Percentiles rank a stretch among this genome's conserved stretches.
Evolutionary conservation across 53 echinoderm and acorn worm genomes (phyloP).

Genomic region (Luidia sarsii): DNA sequence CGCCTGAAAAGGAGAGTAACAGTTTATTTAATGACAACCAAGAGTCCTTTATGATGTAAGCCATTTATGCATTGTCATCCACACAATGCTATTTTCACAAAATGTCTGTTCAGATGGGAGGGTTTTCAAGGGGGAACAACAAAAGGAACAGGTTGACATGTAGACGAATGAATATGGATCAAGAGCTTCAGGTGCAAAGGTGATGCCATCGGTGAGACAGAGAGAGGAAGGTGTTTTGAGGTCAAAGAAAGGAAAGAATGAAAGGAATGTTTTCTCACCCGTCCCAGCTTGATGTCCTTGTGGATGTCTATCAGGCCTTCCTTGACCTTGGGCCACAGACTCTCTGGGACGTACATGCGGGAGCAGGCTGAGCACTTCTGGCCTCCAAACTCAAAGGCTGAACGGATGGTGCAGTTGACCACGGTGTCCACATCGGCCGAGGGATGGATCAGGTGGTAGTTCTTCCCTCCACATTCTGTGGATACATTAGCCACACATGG

Average conservation of each 20-base stretch:
- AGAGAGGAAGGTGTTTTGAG: no score
- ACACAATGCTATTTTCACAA: no score
- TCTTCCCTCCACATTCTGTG: conserved; percentile 95
- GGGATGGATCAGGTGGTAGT: conserved; percentile 86
- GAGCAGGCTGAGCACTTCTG: conserved; percentile 97
- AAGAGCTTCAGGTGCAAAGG: no score
- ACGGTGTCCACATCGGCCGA: conserved; percentile 75
- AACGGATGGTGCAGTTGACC: conserved; percentile 73
- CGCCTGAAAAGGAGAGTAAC: conserved; percentile 68
- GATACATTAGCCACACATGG: no score
- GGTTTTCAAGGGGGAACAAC: no score
- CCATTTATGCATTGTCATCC: no score
- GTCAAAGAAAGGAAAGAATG: not conserved
- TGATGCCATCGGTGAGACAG: no score
- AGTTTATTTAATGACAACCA: no score
- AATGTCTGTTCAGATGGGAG: no score
- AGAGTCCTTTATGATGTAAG: no score
- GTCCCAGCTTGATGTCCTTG: conserved; percentile 82
- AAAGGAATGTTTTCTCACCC: conserved; percentile 49
- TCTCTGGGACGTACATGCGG: conserved; percentile 84
- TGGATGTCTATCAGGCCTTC: conserved; percentile 78
- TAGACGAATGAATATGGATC: no score
- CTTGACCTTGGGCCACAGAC: conserved; percentile 83
- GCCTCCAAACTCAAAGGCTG: conserved; percentile 89
- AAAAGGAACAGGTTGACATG: no score